Base-by-base conservation (phyloP, 2,888 invertebrate species). In the Chorisops tibialis region DNA sequence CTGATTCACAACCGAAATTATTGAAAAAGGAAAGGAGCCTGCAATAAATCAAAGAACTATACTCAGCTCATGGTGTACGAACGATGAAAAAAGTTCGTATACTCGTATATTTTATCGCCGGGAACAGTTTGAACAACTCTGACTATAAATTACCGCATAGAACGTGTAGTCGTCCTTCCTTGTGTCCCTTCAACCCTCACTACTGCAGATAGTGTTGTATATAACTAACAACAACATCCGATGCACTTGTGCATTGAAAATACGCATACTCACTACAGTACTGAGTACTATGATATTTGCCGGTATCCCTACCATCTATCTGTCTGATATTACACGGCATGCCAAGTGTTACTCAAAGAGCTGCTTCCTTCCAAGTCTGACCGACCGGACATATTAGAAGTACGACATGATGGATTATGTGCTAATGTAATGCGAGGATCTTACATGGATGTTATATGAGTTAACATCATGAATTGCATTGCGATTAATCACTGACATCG, bases 391-490 rank as follows among this genome's bases (percentile, higher is more conserved):
- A 18, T 47, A 45, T 45, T 45, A 47, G 47, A 59, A 47, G 22
- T 52, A 39, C 24, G 30, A 24, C 37, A 50, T 59, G 59, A 59
- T 59, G 49, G 50, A 59, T 59, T 39, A 59, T 50, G 59, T 59
- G 50, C 24, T 59, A 50, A 59, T 59, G 47, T 47, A 38, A 49
- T 59, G 41, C 50, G 38, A 35, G 49, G 19, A 41, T 39, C 41
- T 30, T 49, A 41, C 24, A 18, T 61, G 47, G 52, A 63, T 50
- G 54, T 50, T 47, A 56, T 56, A 54, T 56, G 54, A 50, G 56
- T 61, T 52, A 61, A 59, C 56, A 41, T 63, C 63, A 63, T 63
- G 63, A 58, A 63, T 63, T 58, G 61, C 61, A 49, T 61, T 61
- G 61, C 63, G 63, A 63, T 63, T 61, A 63, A 63, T 63, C 61